Conservation (phyloP, 2,888 invertebrate species). For the Microdon myrmicae region DNA sequence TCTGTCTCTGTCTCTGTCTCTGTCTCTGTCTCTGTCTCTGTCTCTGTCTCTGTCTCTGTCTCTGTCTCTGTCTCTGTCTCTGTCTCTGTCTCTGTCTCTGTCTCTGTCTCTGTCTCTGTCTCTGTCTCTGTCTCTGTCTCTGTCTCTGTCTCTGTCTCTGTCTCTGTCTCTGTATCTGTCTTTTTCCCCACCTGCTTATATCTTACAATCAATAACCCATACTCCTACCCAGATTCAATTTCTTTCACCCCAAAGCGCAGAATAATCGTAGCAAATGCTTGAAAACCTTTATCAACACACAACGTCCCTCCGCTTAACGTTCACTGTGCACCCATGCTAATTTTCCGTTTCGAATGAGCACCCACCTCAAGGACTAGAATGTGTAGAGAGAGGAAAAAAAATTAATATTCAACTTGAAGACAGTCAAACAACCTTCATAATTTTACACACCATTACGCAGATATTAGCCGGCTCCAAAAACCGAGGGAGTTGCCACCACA, state of each 20-base stretch:
- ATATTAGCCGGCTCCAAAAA: constrained; percentile 37
- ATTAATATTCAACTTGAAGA: constrained; percentile 52
- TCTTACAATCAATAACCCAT: too few species aligned
- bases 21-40: constrained; percentile 1
- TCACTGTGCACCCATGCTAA: constrained; percentile 39
- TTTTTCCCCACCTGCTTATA: background rate
- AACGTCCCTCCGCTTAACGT: constrained; percentile 37
- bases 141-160: constrained; percentile 1
- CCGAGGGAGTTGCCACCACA: constrained; percentile 4
- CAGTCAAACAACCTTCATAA: constrained; percentile 51
- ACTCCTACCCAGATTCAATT: too few species aligned
- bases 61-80: constrained; percentile 1
- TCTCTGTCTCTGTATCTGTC: constrained; percentile 3
- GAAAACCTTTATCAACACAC: too few species aligned
- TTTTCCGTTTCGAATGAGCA: constrained; percentile 11
- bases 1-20: constrained; percentile 4
- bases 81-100: constrained; percentile 1
- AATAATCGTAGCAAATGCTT: too few species aligned
- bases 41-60: constrained; percentile 3
- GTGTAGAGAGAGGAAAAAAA: constrained; percentile 22
- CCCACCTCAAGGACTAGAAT: constrained; percentile 15
- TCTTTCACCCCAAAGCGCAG: too few species aligned
- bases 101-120: constrained; percentile 1
- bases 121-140: constrained; percentile 4
- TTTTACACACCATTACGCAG: constrained; percentile 52